A percentile compares a stretch with the other conserved stretches of the same genome.
phyloP scores from a whole-genome alignment of 2,888 invertebrate genomes.

The Mythimna ferrago region DNA sequence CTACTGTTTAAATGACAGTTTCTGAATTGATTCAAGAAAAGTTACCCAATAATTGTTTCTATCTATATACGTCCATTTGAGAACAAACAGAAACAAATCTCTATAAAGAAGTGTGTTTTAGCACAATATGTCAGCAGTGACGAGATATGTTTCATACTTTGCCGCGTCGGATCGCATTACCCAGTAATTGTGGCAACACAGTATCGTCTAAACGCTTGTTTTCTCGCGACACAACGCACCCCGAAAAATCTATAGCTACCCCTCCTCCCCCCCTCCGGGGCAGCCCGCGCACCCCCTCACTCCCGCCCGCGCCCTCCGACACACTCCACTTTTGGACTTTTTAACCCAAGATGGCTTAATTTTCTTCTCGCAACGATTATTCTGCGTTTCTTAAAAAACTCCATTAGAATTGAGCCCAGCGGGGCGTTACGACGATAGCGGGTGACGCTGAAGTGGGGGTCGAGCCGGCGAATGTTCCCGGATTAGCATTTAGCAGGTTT shows the following conservation, averaged over 20 bases:
- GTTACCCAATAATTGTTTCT: too few species aligned
- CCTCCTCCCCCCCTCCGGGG: constrained; percentile 53
- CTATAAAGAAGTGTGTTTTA: neutral
- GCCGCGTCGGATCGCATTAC: constrained; percentile 44
- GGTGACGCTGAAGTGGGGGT: constrained; percentile 54
- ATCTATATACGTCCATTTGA: neutral
- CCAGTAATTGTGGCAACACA: constrained; percentile 59
- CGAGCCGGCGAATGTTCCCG: constrained; percentile 67
- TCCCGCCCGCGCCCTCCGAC: constrained; percentile 53
- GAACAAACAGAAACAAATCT: neutral
- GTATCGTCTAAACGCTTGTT: constrained; percentile 81
- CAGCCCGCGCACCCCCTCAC: constrained; percentile 43
- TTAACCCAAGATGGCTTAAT: constrained; percentile 89
- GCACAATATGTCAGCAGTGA: neutral
- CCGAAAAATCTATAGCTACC: constrained; percentile 82
- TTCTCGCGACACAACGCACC: constrained; percentile 77
- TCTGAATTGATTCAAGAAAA: neutral
- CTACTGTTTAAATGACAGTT: too few species aligned
- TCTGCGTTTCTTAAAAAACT: constrained; percentile 82
- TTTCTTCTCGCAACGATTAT: constrained; percentile 82
- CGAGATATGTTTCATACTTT: neutral
- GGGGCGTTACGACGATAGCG: constrained; percentile 59
- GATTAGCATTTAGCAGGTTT: constrained; percentile 78
- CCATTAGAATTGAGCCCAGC: constrained; percentile 79
- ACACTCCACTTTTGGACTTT: constrained; percentile 83